Percentiles rank a stretch among this genome's conserved stretches.
Conservation (phyloP, 2,113 vertebrate genomes). For the Rhabdornis inornatus region DNA sequence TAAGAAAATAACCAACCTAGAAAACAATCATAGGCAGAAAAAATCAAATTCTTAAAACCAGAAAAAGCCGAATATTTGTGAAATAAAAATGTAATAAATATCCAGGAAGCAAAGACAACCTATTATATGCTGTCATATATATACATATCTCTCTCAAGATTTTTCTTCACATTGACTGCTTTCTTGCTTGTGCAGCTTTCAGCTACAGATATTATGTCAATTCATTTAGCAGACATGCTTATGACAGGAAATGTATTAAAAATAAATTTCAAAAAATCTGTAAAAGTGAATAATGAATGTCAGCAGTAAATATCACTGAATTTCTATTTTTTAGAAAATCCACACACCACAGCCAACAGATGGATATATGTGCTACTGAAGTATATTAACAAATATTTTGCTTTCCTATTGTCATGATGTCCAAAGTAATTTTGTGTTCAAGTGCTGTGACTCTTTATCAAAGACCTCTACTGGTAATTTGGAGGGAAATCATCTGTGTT, state of each 20-base stretch:
- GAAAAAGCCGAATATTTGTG: not conserved
- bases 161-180: not conserved
- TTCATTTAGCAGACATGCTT: not conserved
- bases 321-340: not conserved
- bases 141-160: not conserved
- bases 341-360: not conserved
- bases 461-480: not conserved
- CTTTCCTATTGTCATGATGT: not conserved
- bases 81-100: not conserved
- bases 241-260: not conserved
- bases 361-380: not conserved
- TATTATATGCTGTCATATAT: not conserved
- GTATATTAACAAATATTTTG: not conserved
- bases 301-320: not conserved
- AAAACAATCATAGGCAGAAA: not conserved
- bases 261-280: not conserved
- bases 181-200: not conserved
- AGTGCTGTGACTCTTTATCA: not conserved
- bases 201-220: not conserved
- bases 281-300: not conserved
- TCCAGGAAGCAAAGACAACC: not conserved
- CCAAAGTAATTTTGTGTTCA: not conserved
- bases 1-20: not conserved
- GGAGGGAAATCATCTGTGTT: not conserved
- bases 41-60: not conserved